These are phyloP conservation scores for Pristionchus fissidentatus DNA, from an alignment of 2,888 invertebrate genomes.

Conservation along the genomic window DNA sequence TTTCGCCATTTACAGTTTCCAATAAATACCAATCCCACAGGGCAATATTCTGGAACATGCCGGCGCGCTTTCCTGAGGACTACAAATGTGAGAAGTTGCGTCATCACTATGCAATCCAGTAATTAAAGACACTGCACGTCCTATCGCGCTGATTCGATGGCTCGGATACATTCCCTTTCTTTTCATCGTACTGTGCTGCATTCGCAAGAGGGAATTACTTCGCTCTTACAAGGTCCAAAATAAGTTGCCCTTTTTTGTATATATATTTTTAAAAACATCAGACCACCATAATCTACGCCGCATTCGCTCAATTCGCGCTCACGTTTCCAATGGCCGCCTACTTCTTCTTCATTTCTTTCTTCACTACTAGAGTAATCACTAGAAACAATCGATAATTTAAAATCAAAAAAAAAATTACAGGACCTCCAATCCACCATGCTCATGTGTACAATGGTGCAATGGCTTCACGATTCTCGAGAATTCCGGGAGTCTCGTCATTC, in stretches of 20 bases:
- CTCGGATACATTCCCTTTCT: background rate
- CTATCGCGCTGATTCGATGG: background rate
- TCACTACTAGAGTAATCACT: background rate
- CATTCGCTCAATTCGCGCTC: background rate
- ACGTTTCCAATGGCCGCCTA: background rate
- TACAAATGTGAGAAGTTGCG: background rate
- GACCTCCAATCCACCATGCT: background rate
- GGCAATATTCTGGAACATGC: background rate
- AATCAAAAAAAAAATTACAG: too few relatives aligned
- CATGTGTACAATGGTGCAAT: background rate
- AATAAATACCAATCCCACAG: background rate
- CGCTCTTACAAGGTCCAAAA: background rate
- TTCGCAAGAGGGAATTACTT: background rate
- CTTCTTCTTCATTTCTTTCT: background rate
- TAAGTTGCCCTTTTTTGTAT: background rate
- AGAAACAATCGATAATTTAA: background rate
- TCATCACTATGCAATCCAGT: background rate
- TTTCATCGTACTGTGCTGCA: conserved; percentile 2
- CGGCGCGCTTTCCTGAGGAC: background rate
- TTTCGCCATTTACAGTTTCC: background rate
- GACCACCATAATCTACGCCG: conserved; percentile 13
- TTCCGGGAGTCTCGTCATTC: background rate
- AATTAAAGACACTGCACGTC: background rate
- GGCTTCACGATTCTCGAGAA: background rate
- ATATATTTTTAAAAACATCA: too few relatives aligned